Percentiles rank a stretch among this genome's conserved stretches.
Conservation (phyloP, 2,888 invertebrate genomes). For the Elmis aenea region DNA sequence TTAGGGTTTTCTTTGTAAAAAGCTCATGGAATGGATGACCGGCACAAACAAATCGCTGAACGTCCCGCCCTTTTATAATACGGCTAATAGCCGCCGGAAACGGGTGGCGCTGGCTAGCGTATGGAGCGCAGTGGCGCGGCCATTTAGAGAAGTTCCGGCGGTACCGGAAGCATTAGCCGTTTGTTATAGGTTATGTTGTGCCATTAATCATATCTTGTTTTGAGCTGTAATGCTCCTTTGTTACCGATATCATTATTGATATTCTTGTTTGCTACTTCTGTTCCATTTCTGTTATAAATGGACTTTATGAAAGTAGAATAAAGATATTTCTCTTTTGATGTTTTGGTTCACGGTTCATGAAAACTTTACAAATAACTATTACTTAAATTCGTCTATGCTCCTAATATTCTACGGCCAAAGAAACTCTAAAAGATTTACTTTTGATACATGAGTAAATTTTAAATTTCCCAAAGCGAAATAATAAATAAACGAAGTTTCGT, state of each 20-base stretch:
- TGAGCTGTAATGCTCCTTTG: conserved; percentile 34
- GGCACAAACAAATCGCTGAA: conserved; percentile 40
- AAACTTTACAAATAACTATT: conserved; percentile 13
- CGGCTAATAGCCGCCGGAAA: conserved; percentile 45
- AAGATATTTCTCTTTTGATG: conserved; percentile 41
- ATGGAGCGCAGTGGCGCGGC: conserved; percentile 33
- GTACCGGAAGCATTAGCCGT: conserved; percentile 47
- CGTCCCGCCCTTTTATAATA: conserved; percentile 45
- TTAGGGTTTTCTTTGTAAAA: conserved; percentile 30
- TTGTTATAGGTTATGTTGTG: conserved; percentile 41
- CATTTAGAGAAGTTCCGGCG: conserved; percentile 46
- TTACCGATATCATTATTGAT: conserved; percentile 46
- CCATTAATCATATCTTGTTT: conserved; percentile 47
- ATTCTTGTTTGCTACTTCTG: conserved; percentile 45
- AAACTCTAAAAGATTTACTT: too few relatives aligned
- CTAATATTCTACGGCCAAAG: too few relatives aligned
- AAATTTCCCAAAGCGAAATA: too few relatives aligned
- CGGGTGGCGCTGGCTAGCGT: conserved; percentile 38
- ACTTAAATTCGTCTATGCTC: too few relatives aligned
- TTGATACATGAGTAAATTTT: too few relatives aligned
- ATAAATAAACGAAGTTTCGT: too few relatives aligned
- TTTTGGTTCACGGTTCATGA: conserved; percentile 13
- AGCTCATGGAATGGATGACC: conserved; percentile 31
- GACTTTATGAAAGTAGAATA: conserved; percentile 42
- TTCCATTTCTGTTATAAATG: conserved; percentile 44